Percentiles rank a stretch among this genome's conserved stretches.
Evolutionary conservation across 2,113 vertebrate species (phyloP).

Genomic region (Trogon melanurus): DNA sequence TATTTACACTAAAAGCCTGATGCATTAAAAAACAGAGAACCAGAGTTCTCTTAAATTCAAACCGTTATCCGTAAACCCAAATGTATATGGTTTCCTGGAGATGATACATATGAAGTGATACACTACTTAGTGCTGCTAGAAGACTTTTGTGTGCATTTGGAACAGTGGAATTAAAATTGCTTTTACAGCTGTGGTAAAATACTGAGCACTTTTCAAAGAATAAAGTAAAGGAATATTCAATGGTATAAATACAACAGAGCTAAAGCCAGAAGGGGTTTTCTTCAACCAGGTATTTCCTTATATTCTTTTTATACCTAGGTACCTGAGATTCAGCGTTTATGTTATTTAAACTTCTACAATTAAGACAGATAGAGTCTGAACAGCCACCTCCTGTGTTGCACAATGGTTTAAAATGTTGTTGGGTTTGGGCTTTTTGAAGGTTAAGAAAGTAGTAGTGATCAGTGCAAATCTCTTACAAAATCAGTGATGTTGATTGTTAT

Average conservation of each 20-base stretch:
- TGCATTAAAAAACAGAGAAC: neutral
- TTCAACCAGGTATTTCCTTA: neutral
- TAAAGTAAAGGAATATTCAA: neutral
- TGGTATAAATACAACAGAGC: neutral
- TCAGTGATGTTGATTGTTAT: neutral
- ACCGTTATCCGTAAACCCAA: neutral
- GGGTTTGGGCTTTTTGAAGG: fast-evolving
- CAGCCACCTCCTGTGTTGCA: neutral
- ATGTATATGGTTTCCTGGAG: neutral
- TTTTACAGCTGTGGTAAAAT: neutral
- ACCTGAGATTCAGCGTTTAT: neutral
- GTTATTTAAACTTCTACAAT: neutral
- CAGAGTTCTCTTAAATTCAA: neutral
- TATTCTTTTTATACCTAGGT: neutral
- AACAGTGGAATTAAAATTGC: neutral
- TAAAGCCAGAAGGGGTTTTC: neutral
- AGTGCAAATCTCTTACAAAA: neutral
- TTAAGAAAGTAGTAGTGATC: neutral
- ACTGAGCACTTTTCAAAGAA: neutral
- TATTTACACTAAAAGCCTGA: neutral
- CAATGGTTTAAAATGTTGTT: neutral
- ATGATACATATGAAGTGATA: neutral
- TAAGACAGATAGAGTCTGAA: neutral
- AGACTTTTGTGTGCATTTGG: neutral
- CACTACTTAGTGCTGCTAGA: neutral